Percentiles rank a stretch among this genome's conserved stretches.
Evolutionary conservation across 2,113 vertebrate genomes (phyloP).

Genomic region (Cepphus grylle): DNA sequence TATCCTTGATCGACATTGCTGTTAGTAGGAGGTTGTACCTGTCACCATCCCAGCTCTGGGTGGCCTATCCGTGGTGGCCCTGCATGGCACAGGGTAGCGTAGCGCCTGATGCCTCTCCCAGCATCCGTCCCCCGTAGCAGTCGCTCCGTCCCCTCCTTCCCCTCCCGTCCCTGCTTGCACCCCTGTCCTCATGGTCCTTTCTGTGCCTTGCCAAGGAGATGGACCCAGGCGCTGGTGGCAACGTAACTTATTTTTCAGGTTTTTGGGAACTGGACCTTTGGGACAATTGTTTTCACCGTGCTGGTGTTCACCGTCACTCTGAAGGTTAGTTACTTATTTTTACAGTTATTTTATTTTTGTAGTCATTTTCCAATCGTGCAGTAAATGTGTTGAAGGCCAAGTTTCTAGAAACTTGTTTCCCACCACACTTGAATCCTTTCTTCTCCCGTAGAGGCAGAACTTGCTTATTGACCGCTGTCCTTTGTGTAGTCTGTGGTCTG

Average conservation of each 20-base stretch:
- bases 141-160: background rate
- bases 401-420: accelerated
- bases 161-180: background rate
- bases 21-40: slow-evolving; percentile 28
- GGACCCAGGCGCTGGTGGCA: background rate
- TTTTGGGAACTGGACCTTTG: slow-evolving; percentile 95
- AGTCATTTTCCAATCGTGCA: accelerated
- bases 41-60: background rate
- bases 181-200: accelerated
- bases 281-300: slow-evolving; percentile 93
- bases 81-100: slow-evolving; percentile 42
- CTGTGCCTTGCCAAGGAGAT: background rate
- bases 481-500: background rate
- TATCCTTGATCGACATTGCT: background rate
- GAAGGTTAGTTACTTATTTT: slow-evolving; percentile 79
- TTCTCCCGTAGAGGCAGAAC: background rate
- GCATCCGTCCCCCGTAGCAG: background rate
- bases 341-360: background rate
- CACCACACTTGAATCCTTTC: background rate
- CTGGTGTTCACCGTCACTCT: slow-evolving; percentile 97
- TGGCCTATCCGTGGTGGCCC: slow-evolving; percentile 8
- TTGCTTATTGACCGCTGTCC: background rate
- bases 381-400: background rate
- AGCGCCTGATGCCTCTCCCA: background rate
- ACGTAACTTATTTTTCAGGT: slow-evolving; percentile 79